Conservation (phyloP, 2,797 vertebrate species). For the Thaleichthys pacificus region DNA sequence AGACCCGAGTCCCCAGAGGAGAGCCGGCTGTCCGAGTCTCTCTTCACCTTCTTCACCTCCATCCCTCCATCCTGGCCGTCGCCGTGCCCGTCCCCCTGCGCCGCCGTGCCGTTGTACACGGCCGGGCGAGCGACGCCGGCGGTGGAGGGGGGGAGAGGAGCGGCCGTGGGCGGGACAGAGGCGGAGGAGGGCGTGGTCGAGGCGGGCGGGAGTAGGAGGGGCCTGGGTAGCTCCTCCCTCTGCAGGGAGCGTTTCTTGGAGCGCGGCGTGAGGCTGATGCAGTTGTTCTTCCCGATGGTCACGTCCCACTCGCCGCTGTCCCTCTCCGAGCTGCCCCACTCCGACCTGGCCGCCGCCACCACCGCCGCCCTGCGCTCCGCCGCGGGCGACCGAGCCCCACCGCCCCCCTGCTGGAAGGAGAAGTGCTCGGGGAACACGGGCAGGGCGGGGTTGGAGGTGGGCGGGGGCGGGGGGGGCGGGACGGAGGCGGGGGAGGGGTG, state of each 20-base stretch:
- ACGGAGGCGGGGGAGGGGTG: slow-evolving; percentile 76
- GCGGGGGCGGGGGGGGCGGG: slow-evolving; percentile 58
- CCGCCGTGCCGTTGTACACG: slow-evolving; percentile 75
- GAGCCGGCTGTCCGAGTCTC: slow-evolving; percentile 70
- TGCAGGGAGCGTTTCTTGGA: slow-evolving; percentile 91
- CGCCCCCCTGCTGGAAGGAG: slow-evolving; percentile 47
- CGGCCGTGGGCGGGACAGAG: slow-evolving; percentile 38
- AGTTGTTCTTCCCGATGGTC: slow-evolving; percentile 77
- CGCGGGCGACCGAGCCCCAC: slow-evolving; percentile 34
- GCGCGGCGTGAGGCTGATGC: slow-evolving; percentile 82
- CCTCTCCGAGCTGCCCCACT: slow-evolving; percentile 77
- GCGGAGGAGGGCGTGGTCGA: slow-evolving; percentile 40
- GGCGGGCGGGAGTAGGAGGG: slow-evolving; percentile 55
- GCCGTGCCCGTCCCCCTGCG: slow-evolving; percentile 47
- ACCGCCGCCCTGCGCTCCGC: slow-evolving; percentile 70
- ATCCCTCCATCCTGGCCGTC: slow-evolving; percentile 71
- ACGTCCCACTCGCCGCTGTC: slow-evolving; percentile 82
- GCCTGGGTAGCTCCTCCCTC: slow-evolving; percentile 66
- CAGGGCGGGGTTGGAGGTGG: slow-evolving; percentile 63
- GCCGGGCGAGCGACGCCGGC: slow-evolving; percentile 65
- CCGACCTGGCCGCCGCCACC: slow-evolving; percentile 67
- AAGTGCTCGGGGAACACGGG: slow-evolving; percentile 72
- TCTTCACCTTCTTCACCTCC: slow-evolving; percentile 87
- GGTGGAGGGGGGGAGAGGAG: slow-evolving; percentile 34
- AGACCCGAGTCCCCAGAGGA: slow-evolving; percentile 66